Evolutionary conservation across 2,797 vertebrate species (phyloP).

Genomic region (Mormyrus hasselquistii): DNA sequence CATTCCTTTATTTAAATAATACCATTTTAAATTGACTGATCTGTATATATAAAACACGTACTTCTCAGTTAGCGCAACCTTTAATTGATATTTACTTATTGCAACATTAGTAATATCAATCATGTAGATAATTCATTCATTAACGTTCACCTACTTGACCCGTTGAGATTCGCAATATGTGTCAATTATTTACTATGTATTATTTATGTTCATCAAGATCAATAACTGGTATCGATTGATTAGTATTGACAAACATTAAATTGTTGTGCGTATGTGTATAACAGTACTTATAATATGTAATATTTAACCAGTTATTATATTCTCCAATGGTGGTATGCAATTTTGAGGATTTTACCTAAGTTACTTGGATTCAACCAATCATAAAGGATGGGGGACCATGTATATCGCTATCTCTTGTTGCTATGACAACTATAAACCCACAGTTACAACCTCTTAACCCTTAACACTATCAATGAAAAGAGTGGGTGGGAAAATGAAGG

Average conservation of each 20-base stretch:
- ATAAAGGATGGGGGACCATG: neutral
- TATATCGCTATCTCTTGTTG: conserved; percentile 43
- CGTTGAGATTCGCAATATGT: neutral
- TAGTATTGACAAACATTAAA: neutral
- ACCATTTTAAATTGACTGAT: neutral
- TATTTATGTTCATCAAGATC: neutral
- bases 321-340: conserved; percentile 14
- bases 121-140: neutral
- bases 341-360: neutral
- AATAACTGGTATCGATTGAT: neutral
- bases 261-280: neutral
- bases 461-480: conserved; percentile 19
- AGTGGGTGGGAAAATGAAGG: neutral
- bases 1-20: neutral
- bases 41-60: neutral
- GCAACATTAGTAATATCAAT: neutral
- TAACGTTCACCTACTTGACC: neutral
- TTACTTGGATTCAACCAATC: conserved; percentile 18
- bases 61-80: neutral
- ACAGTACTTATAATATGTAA: conserved; percentile 1
- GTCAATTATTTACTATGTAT: neutral
- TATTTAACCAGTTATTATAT: neutral
- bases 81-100: neutral
- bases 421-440: conserved; percentile 60
- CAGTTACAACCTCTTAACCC: conserved; percentile 27